phyloP scores from a whole-genome alignment of 1,140 invertebrate genomes.

The Papilio helenus region DNA sequence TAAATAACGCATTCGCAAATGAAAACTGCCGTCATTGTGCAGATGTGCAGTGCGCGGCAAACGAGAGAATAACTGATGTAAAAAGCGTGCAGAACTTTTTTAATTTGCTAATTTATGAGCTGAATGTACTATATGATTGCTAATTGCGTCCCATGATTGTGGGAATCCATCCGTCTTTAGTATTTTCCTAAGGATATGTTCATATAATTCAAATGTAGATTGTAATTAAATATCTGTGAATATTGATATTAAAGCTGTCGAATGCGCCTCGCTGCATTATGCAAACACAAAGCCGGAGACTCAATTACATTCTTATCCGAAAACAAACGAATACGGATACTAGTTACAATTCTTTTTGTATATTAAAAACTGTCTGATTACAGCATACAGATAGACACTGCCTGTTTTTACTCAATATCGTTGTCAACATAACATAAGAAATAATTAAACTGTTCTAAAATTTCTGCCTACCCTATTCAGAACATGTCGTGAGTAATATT shows the following conservation, averaged over 20 bases:
- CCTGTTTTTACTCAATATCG: neutral
- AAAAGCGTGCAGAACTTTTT: neutral
- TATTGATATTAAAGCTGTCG: neutral
- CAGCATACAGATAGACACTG: neutral
- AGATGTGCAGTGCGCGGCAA: neutral
- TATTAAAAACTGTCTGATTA: neutral
- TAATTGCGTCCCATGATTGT: too few relatives aligned
- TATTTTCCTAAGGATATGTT: too few relatives aligned
- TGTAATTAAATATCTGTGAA: neutral
- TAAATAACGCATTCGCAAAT: neutral
- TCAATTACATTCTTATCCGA: constrained; percentile 19
- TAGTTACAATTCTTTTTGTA: neutral
- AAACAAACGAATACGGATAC: neutral
- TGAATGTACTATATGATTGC: neutral
- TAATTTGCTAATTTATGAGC: neutral
- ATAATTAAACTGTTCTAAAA: too few relatives aligned
- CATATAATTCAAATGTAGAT: too few relatives aligned
- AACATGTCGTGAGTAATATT: too few relatives aligned
- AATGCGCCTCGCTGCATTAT: constrained; percentile 8
- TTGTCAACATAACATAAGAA: too few relatives aligned
- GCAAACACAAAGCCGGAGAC: constrained; percentile 1
- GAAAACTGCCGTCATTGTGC: neutral
- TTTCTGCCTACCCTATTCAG: too few relatives aligned
- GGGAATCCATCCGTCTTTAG: too few relatives aligned
- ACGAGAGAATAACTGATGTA: neutral